phyloP scores from a whole-genome alignment of 2,888 invertebrate genomes.

The Yponomeuta sedellus region DNA sequence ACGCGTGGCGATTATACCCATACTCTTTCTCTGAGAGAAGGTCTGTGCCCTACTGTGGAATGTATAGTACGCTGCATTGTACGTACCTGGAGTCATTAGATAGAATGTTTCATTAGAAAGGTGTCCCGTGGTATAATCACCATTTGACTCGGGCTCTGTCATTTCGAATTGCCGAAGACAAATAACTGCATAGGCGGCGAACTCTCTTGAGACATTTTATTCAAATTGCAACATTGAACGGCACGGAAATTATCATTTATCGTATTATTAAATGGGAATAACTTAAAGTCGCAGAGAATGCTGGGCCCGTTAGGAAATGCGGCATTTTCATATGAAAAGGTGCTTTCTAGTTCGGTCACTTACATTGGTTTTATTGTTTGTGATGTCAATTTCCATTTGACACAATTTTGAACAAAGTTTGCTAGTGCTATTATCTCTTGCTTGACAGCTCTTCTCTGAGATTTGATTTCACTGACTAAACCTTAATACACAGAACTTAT shows the following conservation, averaged over 20 bases:
- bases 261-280: constrained; percentile 11
- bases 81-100: no score
- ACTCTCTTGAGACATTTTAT: constrained; percentile 16
- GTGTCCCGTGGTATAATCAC: neutral
- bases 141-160: neutral
- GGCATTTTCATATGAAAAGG: constrained; percentile 8
- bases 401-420: neutral
- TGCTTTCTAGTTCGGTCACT: neutral
- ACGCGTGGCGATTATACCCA: no score
- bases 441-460: neutral
- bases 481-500: no score
- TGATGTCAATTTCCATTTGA: constrained; percentile 6
- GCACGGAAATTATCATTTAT: constrained; percentile 11
- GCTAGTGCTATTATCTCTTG: neutral
- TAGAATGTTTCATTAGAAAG: neutral
- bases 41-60: no score
- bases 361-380: constrained; percentile 2
- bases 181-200: constrained; percentile 16
- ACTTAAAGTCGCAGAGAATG: neutral
- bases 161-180: neutral
- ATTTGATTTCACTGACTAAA: no score
- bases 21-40: no score
- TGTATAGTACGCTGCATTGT: no score
- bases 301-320: neutral
- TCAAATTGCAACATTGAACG: constrained; percentile 18